Conservation (phyloP, 2,797 vertebrate species). For the Falco naumanni region DNA sequence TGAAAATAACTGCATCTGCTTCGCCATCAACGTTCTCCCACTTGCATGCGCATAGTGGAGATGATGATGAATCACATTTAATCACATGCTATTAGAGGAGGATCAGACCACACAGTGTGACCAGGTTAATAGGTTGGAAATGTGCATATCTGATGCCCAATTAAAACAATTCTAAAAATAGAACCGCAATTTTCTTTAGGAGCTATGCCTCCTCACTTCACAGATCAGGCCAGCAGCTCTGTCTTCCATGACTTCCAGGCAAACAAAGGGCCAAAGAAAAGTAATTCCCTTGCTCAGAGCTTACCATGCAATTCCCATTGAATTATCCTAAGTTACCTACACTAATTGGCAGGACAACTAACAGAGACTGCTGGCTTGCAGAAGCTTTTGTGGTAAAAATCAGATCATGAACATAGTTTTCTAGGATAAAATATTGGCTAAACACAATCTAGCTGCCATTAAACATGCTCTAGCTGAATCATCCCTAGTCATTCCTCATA, state of each 20-base stretch:
- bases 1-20: neutral
- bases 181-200: neutral
- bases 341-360: neutral
- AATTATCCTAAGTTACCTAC: neutral
- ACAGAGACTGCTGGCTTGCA: neutral
- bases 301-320: neutral
- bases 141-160: neutral
- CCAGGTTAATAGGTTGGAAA: neutral
- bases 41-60: rapidly evolving
- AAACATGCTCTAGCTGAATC: neutral
- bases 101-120: neutral
- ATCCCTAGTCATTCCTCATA: neutral
- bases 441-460: neutral
- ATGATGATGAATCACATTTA: neutral
- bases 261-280: neutral
- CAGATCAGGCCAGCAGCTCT: neutral
- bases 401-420: neutral
- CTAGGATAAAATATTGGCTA: neutral
- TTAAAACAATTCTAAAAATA: neutral
- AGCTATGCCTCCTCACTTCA: neutral
- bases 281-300: neutral
- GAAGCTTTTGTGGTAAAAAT: neutral
- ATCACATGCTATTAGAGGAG: neutral
- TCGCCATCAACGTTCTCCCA: neutral
- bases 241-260: neutral